These are phyloP conservation scores for Irena cyanogastra DNA, from an alignment of 2,113 vertebrate genomes.

Conservation along the genomic window DNA sequence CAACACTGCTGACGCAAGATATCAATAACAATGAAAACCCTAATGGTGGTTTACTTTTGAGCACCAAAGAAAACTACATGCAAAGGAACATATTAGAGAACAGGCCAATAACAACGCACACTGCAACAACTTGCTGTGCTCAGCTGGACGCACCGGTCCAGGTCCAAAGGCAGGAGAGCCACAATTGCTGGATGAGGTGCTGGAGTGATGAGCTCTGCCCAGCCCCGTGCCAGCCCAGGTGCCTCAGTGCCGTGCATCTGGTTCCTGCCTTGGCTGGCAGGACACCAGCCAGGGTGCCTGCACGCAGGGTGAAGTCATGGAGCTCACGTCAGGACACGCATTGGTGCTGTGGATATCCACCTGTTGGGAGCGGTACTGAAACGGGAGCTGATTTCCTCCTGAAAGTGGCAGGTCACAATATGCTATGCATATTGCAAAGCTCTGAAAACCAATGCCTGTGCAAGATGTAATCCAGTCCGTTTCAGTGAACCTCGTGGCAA, in stretches of 20 bases:
- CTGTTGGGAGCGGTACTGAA: not conserved
- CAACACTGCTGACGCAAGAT: not conserved
- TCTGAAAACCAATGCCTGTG: slow-evolving; percentile 33
- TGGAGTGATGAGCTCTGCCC: not conserved
- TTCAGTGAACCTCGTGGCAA: not conserved
- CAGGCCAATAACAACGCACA: accelerated
- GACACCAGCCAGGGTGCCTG: not conserved
- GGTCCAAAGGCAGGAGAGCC: not conserved
- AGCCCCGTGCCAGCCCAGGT: not conserved
- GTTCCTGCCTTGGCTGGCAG: not conserved
- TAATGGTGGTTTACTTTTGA: not conserved
- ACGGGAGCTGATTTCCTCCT: not conserved
- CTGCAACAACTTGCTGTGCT: not conserved
- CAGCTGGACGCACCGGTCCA: not conserved
- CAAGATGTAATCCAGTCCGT: slow-evolving; percentile 3
- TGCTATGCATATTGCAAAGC: slow-evolving; percentile 54
- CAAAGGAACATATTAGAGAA: not conserved
- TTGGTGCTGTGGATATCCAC: not conserved
- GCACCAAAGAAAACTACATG: not conserved
- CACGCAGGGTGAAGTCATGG: not conserved
- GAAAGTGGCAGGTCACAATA: not conserved
- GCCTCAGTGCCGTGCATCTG: accelerated
- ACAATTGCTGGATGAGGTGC: not conserved
- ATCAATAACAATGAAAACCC: not conserved
- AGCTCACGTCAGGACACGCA: accelerated